These are phyloP conservation scores for Punctoribates punctum DNA, from an alignment of 2,888 invertebrate genomes.

Conservation along the genomic window DNA sequence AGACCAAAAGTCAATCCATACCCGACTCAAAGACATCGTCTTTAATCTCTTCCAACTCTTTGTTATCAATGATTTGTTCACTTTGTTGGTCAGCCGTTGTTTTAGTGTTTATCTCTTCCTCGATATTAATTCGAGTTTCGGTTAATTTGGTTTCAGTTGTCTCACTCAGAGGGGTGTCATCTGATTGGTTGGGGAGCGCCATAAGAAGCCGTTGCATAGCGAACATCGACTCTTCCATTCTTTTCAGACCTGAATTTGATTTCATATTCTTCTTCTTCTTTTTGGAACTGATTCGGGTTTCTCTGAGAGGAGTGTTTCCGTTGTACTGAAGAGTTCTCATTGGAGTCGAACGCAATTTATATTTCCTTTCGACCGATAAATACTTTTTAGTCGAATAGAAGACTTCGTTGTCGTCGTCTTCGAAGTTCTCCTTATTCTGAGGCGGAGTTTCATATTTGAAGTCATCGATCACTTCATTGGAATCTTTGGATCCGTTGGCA, in stretches of 20 bases:
- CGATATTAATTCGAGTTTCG: too few species aligned
- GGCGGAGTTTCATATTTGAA: conserved; percentile 12
- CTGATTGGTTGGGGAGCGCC: not conserved
- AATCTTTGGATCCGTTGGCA: not conserved
- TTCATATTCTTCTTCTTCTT: conserved; percentile 4
- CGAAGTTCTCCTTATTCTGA: conserved; percentile 23
- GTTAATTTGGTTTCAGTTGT: too few species aligned
- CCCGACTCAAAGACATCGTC: not conserved
- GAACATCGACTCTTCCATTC: not conserved
- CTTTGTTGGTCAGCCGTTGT: too few species aligned
- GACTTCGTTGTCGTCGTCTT: conserved; percentile 11
- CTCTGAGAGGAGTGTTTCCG: not conserved
- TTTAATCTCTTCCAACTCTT: too few species aligned
- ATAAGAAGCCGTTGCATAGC: not conserved
- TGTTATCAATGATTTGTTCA: too few species aligned
- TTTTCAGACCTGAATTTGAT: not conserved
- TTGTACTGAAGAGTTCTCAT: conserved; percentile 28
- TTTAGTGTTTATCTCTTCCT: too few species aligned
- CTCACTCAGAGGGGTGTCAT: not conserved
- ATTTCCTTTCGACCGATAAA: not conserved
- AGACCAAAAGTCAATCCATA: too few species aligned
- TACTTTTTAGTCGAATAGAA: conserved; percentile 28
- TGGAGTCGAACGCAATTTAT: not conserved
- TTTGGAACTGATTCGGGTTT: not conserved
- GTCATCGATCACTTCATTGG: not conserved